Conservation (phyloP, 2,797 vertebrate genomes). For the Mustela erminea region DNA sequence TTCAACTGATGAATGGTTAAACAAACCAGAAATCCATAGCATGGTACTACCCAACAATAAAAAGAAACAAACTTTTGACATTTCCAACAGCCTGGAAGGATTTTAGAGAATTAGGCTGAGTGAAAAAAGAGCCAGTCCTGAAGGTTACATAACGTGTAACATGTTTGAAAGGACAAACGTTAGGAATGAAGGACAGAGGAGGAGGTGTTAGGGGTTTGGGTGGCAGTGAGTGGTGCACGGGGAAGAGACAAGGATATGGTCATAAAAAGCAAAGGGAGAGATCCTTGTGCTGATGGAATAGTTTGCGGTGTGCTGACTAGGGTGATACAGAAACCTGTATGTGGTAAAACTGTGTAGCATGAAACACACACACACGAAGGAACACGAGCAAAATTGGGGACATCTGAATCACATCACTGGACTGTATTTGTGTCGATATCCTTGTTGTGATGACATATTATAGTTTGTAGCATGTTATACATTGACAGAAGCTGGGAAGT, state of each 20-base stretch:
- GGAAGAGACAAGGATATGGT: background rate
- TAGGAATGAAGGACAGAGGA: background rate
- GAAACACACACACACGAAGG: background rate
- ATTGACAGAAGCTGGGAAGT: background rate
- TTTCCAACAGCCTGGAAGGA: background rate
- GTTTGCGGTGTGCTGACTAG: background rate
- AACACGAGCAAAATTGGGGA: background rate
- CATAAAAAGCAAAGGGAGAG: background rate
- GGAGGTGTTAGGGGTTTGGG: background rate
- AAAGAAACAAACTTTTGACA: slow-evolving; percentile 7
- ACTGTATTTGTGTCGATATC: background rate
- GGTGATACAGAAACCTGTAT: background rate
- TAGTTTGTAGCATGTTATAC: background rate
- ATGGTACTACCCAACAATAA: background rate
- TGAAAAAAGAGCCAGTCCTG: background rate
- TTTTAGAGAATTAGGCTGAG: background rate
- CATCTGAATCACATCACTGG: background rate
- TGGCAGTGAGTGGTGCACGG: background rate
- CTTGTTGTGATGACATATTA: background rate
- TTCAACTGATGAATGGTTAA: background rate
- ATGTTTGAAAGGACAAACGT: background rate
- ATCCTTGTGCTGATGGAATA: background rate
- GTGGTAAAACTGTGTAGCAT: background rate
- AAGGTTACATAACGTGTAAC: background rate
- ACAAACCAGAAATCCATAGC: background rate